Percentiles rank a stretch among this genome's conserved stretches.
phyloP scores from a whole-genome alignment of 1,140 invertebrate genomes.

The Drosophila dunni region DNA sequence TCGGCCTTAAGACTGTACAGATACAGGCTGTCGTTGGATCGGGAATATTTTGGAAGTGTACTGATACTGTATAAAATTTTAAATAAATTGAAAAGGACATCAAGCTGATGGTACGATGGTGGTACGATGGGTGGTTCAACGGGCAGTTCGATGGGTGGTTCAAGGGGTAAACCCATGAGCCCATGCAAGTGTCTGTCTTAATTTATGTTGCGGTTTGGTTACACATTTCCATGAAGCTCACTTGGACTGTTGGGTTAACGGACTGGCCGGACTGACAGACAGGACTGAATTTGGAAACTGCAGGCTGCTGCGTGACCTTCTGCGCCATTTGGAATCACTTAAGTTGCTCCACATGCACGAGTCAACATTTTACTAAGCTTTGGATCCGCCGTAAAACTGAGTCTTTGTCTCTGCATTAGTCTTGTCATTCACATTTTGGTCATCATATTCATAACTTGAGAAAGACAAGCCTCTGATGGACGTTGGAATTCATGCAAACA shows the following conservation, averaged over 20 bases:
- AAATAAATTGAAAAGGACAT: constrained; percentile 38
- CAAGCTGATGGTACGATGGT: too few species aligned
- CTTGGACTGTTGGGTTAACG: not conserved
- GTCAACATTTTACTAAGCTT: constrained; percentile 67
- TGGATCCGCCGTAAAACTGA: constrained; percentile 2
- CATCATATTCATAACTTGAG: constrained; percentile 70
- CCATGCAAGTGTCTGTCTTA: constrained; percentile 74
- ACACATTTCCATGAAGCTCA: constrained; percentile 60
- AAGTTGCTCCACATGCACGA: constrained; percentile 73
- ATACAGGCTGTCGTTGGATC: not conserved
- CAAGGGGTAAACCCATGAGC: constrained; percentile 20
- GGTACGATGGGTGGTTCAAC: not conserved
- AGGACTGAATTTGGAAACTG: constrained; percentile 3
- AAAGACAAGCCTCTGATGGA: constrained; percentile 23
- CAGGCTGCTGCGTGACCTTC: constrained; percentile 67
- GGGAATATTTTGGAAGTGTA: not conserved
- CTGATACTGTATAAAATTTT: constrained; percentile 49
- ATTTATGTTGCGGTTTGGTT: constrained; percentile 80
- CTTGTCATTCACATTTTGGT: not conserved
- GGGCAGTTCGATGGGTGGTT: not conserved
- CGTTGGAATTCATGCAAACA: constrained; percentile 19
- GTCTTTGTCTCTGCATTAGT: constrained; percentile 5
- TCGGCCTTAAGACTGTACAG: not conserved
- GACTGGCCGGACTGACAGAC: not conserved
- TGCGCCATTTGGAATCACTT: constrained; percentile 66